These are phyloP conservation scores for Dendrocopos noguchii DNA, from an alignment of 2,113 vertebrate species.

Conservation along the genomic window DNA sequence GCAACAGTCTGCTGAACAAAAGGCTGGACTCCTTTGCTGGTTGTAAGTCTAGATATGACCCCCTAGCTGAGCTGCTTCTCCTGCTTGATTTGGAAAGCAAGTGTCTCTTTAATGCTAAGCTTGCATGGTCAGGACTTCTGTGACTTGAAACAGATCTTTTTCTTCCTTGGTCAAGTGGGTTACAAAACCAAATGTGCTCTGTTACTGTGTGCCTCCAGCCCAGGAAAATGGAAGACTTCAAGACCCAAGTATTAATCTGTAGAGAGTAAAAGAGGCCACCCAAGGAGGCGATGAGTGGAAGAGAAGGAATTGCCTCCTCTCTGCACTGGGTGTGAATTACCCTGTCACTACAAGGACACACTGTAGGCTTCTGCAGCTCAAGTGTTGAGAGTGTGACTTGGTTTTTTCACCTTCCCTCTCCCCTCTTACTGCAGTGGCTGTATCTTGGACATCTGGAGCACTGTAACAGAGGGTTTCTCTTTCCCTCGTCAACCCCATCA, in stretches of 20 bases:
- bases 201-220: not conserved
- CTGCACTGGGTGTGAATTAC: not conserved
- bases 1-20: not conserved
- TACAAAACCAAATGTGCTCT: not conserved
- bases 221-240: not conserved
- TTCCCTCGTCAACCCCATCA: not conserved
- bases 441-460: not conserved
- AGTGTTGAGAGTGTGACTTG: not conserved
- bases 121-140: not conserved
- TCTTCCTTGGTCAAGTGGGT: not conserved
- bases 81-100: not conserved
- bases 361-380: not conserved
- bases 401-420: not conserved
- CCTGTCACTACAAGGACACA: not conserved
- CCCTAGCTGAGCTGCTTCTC: not conserved
- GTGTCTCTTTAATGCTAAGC: not conserved
- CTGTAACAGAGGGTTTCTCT: not conserved
- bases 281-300: not conserved
- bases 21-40: too few relatives aligned
- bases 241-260: not conserved
- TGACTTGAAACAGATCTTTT: not conserved
- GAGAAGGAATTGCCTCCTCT: not conserved
- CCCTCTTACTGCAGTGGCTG: not conserved
- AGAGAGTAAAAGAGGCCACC: not conserved
- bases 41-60: not conserved